phyloP scores from a whole-genome alignment of 2,113 vertebrate species.

The Pica pica region DNA sequence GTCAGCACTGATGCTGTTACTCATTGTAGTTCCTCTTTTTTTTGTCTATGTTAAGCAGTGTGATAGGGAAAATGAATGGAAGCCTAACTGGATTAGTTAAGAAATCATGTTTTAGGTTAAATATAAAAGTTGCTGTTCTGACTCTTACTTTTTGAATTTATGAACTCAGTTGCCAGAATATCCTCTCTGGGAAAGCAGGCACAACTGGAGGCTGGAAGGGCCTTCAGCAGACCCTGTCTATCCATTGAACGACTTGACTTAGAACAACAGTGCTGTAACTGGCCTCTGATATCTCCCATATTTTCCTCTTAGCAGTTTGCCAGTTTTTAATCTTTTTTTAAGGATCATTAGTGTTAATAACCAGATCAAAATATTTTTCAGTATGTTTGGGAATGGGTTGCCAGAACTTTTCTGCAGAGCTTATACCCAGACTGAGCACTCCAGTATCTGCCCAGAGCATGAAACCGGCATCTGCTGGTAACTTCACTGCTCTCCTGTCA shows the following conservation, averaged over 20 bases:
- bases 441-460: neutral
- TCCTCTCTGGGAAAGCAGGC: neutral
- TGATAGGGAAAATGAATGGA: neutral
- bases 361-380: neutral
- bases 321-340: neutral
- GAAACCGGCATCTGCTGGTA: neutral
- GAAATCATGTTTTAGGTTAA: neutral
- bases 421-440: neutral
- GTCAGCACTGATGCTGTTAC: neutral
- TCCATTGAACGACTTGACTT: neutral
- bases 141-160: neutral
- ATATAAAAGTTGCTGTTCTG: neutral
- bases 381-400: neutral
- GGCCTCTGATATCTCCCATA: fast-evolving
- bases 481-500: neutral
- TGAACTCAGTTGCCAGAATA: neutral
- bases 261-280: fast-evolving
- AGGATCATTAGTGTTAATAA: neutral
- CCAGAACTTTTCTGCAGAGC: neutral
- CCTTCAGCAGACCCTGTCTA: neutral
- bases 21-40: neutral
- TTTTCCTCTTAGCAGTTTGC: neutral
- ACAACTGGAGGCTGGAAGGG: neutral
- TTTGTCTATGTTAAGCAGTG: neutral
- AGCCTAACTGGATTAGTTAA: neutral